phyloP scores from a whole-genome alignment of 2,888 invertebrate genomes.

The Thymelicus sylvestris region DNA sequence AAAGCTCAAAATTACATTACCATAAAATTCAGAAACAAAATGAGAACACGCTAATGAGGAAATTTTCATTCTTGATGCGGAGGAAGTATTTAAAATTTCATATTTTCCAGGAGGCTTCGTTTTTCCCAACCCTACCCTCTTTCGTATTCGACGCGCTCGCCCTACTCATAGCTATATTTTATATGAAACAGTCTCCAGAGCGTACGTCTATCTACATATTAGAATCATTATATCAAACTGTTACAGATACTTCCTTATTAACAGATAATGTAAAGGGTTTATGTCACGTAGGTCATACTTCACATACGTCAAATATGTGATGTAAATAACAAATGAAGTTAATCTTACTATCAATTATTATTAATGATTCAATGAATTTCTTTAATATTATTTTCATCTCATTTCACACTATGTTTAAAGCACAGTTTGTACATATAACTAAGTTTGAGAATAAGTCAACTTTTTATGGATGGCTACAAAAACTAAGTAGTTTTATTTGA shows the following conservation, averaged over 20 bases:
- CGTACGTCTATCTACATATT: conserved; percentile 60
- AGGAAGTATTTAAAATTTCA: conserved; percentile 34
- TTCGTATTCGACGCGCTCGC: conserved; percentile 71
- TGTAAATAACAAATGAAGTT: no score
- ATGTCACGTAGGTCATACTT: conserved; percentile 11
- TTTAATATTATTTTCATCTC: neutral
- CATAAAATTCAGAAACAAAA: conserved; percentile 14
- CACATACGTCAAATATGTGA: no score
- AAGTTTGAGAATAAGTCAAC: neutral
- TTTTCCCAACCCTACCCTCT: conserved; percentile 66
- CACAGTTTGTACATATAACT: neutral
- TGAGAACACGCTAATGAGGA: conserved; percentile 25
- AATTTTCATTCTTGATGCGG: conserved; percentile 26
- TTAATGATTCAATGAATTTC: neutral
- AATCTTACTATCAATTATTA: no score
- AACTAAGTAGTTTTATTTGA: neutral
- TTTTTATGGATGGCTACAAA: neutral
- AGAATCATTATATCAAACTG: conserved; percentile 54
- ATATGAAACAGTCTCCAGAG: conserved; percentile 73
- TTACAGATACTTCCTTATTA: conserved; percentile 48
- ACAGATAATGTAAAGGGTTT: conserved; percentile 39
- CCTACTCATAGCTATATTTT: conserved; percentile 63
- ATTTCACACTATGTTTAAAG: no score
- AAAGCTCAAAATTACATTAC: neutral
- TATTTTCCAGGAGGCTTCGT: conserved; percentile 29